These are phyloP conservation scores for Eupelmus urozonus DNA, from an alignment of 2,888 invertebrate species.

Conservation along the genomic window DNA sequence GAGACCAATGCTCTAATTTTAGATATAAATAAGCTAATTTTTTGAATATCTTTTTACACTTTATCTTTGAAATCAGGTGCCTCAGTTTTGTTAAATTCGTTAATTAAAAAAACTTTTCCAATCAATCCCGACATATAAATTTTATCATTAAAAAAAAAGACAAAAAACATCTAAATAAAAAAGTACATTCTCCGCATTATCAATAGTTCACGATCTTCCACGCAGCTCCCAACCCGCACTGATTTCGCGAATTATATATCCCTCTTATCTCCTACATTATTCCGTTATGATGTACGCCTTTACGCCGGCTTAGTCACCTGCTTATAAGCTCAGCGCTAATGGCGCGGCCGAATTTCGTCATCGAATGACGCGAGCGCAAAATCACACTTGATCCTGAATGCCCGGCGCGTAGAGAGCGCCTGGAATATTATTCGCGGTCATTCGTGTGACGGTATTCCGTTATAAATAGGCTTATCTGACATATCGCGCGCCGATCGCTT, in stretches of 20 bases:
- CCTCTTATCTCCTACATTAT: constrained; percentile 2
- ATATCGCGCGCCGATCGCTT: constrained; percentile 2
- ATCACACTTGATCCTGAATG: constrained; percentile 6
- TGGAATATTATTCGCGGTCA: constrained; percentile 8
- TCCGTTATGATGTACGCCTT: neutral
- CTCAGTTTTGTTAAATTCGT: no score
- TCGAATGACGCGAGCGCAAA: constrained; percentile 38
- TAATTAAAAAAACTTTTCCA: no score
- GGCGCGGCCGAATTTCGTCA: constrained; percentile 18
- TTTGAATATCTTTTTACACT: no score
- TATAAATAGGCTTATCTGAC: constrained; percentile 28
- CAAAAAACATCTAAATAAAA: no score
- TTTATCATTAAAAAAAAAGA: no score
- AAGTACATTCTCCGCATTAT: no score
- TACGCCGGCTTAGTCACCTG: constrained; percentile 10
- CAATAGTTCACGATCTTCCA: no score
- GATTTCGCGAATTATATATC: neutral
- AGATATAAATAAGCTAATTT: no score
- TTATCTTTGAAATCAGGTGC: no score
- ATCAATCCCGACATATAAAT: no score
- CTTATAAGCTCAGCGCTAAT: constrained; percentile 1
- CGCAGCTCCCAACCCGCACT: neutral
- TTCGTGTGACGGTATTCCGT: neutral
- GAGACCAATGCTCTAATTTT: no score
- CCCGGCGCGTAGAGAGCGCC: neutral